Base-by-base conservation (phyloP, 2,113 vertebrate genomes). In the Ardeotis arabs region DNA sequence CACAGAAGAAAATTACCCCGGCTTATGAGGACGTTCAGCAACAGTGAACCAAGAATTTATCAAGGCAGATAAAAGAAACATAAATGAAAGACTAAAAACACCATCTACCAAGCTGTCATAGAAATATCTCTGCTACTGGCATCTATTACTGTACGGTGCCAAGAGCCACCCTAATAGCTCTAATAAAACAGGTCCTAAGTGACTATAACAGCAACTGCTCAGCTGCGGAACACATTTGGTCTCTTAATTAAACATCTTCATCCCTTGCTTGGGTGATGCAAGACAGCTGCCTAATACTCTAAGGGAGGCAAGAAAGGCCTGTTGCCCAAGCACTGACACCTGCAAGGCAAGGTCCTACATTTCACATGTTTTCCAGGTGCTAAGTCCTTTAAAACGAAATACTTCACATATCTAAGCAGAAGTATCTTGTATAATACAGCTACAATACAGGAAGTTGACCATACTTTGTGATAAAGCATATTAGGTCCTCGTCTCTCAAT, bases 381-480 rank as follows among this genome's bases (percentile, higher is more conserved):
- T 4, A 76, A 81, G 7, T 24, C 29, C 39, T 64, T 60, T 4
- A 23, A 75, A 76, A 59, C 10, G 1, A 33, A 44, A 0, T n/a
- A 3, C 35, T 10, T 85, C 12, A 35, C 29, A 4, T 11, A 63
- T 7, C 20, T 52, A 29, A 39, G 39, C 47, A 59, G 35, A 68
- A 2, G 2, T 17, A 44, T 18, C 23, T 37, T 58, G 24, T 37
- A 49, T 22, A 70, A 41, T 7, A 47, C 3, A 63, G 29, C 4
- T 44, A 6, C 11, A 19, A 12, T 5, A 72, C 6, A 60, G 5
- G 2, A 72, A 31, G 18, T 16, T 55, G 16, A 62, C 14, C 23
- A 29, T 24, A 23, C 7, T 41, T 20, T 44, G 5, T 3, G 14
- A 27, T 20, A 3, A 79, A 79, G 49, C 1, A 0, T 14, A 9